Conservation (phyloP, 2,113 vertebrate species). For the Poicephalus gulielmi region DNA sequence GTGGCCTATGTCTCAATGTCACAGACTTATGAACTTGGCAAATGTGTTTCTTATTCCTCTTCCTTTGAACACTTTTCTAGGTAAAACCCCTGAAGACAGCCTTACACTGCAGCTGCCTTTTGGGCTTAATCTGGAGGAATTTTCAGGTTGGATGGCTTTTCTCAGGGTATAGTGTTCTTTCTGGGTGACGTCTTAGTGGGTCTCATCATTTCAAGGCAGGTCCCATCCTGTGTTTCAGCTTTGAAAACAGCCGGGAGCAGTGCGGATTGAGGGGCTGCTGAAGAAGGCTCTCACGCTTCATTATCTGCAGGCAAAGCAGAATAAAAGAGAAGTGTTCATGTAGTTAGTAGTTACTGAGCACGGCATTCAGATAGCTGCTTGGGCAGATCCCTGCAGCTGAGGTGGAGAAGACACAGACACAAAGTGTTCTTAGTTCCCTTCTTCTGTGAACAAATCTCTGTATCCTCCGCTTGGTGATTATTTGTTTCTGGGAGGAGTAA, state of each 20-base stretch:
- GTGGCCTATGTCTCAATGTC: slow-evolving; percentile 31
- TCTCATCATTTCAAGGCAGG: neutral
- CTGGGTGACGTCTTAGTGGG: neutral
- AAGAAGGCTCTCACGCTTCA: neutral
- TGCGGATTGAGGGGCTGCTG: neutral
- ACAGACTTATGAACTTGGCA: neutral
- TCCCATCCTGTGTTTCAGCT: neutral
- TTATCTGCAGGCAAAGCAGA: slow-evolving; percentile 26
- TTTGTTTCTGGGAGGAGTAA: slow-evolving; percentile 21
- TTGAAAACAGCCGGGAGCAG: neutral
- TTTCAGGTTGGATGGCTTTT: neutral
- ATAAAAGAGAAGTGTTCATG: neutral
- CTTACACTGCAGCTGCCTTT: neutral
- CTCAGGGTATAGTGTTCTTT: neutral
- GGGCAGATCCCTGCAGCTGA: neutral
- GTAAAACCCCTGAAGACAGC: neutral
- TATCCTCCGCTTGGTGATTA: neutral
- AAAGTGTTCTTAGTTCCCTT: neutral
- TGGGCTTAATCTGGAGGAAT: neutral
- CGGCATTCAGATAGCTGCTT: neutral
- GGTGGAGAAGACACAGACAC: neutral
- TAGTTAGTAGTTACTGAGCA: neutral
- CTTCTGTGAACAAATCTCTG: neutral
- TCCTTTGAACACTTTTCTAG: neutral
- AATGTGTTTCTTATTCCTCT: neutral